These are phyloP conservation scores for Cyanoderma ruficeps DNA, from an alignment of 2,113 vertebrate species.

Conservation along the genomic window DNA sequence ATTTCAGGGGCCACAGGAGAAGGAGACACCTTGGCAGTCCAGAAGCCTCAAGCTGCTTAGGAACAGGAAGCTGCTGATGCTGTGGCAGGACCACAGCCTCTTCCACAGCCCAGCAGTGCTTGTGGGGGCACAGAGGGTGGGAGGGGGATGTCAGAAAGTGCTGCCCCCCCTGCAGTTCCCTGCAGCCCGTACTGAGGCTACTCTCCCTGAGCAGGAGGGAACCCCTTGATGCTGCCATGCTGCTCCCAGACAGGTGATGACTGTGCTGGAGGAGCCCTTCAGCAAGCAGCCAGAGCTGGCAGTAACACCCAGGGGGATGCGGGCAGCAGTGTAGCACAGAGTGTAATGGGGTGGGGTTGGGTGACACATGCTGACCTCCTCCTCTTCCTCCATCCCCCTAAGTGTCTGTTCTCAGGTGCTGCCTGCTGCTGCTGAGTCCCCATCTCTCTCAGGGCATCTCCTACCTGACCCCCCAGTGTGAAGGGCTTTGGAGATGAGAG, in stretches of 20 bases:
- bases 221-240: fast-evolving
- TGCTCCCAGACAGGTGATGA: not conserved
- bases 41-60: not conserved
- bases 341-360: fast-evolving
- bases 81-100: fast-evolving
- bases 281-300: not conserved
- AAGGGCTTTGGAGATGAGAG: not conserved
- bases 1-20: not conserved
- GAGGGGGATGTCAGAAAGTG: not conserved
- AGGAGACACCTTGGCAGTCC: not conserved
- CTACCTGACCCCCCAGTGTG: not conserved
- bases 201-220: not conserved
- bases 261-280: not conserved
- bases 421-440: not conserved
- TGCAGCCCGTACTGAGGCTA: fast-evolving
- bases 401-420: not conserved
- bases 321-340: not conserved
- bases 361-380: not conserved
- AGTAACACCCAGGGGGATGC: not conserved
- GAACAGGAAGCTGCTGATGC: fast-evolving
- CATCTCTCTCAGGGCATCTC: not conserved
- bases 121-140: not conserved
- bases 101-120: not conserved
- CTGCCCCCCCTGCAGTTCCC: not conserved
- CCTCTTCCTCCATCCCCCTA: not conserved